These are phyloP conservation scores for Platichthys stellatus DNA, from an alignment of 2,113 vertebrate species.

Conservation along the genomic window DNA sequence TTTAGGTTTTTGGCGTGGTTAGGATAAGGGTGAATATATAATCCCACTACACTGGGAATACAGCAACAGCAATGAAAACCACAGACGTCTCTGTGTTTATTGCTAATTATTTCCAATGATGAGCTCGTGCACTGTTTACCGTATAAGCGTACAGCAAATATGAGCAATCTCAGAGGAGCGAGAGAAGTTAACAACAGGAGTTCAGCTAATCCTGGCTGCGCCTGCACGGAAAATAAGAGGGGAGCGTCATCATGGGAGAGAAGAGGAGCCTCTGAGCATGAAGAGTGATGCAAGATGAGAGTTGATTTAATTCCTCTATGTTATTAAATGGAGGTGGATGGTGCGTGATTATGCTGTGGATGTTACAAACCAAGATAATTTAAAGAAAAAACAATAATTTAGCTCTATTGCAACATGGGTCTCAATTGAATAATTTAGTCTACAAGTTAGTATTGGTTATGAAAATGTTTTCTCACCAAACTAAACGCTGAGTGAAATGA, in stretches of 20 bases:
- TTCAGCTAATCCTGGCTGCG: slow-evolving; percentile 11
- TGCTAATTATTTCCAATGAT: slow-evolving; percentile 41
- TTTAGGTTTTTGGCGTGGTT: neutral
- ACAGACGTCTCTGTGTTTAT: neutral
- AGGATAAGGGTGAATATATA: neutral
- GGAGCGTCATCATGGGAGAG: slow-evolving; percentile 28
- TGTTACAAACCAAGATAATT: neutral
- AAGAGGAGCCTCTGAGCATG: slow-evolving; percentile 14
- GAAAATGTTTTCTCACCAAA: no score
- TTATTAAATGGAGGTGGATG: neutral
- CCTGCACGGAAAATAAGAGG: slow-evolving; percentile 27
- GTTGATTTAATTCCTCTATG: slow-evolving; percentile 11
- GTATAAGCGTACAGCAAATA: slow-evolving; percentile 12
- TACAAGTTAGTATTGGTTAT: neutral
- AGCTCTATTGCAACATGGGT: neutral
- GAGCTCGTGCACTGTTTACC: neutral
- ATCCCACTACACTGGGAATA: neutral
- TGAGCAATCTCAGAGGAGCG: slow-evolving; percentile 12
- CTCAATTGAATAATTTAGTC: neutral
- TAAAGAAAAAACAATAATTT: neutral
- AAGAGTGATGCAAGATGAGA: slow-evolving; percentile 23
- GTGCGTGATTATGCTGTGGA: neutral
- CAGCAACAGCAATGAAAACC: slow-evolving; percentile 8
- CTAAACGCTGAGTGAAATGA: neutral
- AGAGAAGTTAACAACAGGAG: slow-evolving; percentile 29